Percentiles rank a stretch among this genome's conserved stretches.
phyloP scores from a whole-genome alignment of 2,888 invertebrate species.

The Cheilosia variabilis region DNA sequence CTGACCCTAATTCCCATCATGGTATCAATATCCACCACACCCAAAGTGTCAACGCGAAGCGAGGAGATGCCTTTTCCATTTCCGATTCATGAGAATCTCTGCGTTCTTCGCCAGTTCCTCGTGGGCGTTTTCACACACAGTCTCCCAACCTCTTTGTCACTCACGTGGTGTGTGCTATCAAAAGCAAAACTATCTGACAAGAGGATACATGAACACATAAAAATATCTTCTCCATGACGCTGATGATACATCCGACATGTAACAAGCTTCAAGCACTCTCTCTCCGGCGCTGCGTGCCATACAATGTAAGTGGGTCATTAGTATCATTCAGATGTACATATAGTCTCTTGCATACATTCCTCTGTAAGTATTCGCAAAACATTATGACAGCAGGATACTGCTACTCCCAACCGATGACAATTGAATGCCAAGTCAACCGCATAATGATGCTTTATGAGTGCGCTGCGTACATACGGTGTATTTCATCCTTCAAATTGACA shows the following conservation, averaged over 20 bases:
- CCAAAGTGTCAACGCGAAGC: constrained; percentile 44
- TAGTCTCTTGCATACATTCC: constrained; percentile 38
- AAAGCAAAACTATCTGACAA: constrained; percentile 49
- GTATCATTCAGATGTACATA: constrained; percentile 38
- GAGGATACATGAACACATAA: constrained; percentile 50
- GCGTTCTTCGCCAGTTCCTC: not conserved
- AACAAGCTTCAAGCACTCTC: constrained; percentile 33
- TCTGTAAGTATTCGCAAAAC: constrained; percentile 48
- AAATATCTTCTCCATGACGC: constrained; percentile 27
- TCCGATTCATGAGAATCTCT: constrained; percentile 46
- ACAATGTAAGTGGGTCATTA: constrained; percentile 72
- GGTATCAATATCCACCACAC: constrained; percentile 61
- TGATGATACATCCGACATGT: constrained; percentile 51
- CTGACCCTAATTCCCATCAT: constrained; percentile 65
- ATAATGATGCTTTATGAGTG: constrained; percentile 56
- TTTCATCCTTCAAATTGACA: constrained; percentile 50
- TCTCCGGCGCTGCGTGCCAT: not conserved
- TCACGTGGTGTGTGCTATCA: constrained; percentile 7
- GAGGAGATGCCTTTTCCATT: constrained; percentile 31
- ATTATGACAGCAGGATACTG: constrained; percentile 71
- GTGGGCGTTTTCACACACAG: constrained; percentile 51
- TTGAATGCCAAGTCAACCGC: constrained; percentile 46
- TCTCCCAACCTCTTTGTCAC: constrained; percentile 13
- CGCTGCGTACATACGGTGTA: not conserved
- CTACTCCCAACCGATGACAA: constrained; percentile 33